Conservation (phyloP, 1,140 invertebrate species). For the Diorhabda sublineata region DNA sequence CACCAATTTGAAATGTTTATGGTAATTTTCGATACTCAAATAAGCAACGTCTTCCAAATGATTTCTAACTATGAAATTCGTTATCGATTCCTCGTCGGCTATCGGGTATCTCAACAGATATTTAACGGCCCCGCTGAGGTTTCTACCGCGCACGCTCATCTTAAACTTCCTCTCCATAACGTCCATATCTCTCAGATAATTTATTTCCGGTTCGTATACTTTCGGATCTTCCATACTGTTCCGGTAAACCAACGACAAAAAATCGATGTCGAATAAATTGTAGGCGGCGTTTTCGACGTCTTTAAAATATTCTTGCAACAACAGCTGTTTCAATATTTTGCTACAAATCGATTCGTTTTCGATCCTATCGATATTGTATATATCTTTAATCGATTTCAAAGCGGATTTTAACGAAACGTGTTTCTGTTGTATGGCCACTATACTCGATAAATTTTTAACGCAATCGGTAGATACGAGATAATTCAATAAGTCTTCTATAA, state of each 20-base stretch:
- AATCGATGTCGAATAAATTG: constrained; percentile 30
- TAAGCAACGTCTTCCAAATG: constrained; percentile 29
- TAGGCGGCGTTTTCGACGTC: constrained; percentile 23
- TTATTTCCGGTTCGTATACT: constrained; percentile 29
- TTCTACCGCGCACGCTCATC: constrained; percentile 24
- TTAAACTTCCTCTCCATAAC: constrained; percentile 24
- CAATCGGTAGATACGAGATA: constrained; percentile 27
- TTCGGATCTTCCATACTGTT: constrained; percentile 29
- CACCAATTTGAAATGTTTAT: constrained; percentile 23
- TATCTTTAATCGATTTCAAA: constrained; percentile 24
- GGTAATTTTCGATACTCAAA: constrained; percentile 5
- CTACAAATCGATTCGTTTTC: constrained; percentile 17
- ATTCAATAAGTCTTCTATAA: constrained; percentile 24
- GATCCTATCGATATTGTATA: constrained; percentile 9
- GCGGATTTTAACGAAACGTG: constrained; percentile 30
- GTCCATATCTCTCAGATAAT: constrained; percentile 18
- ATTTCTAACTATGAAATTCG: constrained; percentile 27
- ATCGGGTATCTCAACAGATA: constrained; percentile 26
- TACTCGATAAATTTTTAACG: constrained; percentile 24
- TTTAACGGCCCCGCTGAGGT: constrained; percentile 23
- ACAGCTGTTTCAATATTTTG: constrained; percentile 19
- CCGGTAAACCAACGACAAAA: constrained; percentile 27
- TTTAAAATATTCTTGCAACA: constrained; percentile 21
- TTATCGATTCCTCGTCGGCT: constrained; percentile 12
- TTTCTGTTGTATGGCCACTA: constrained; percentile 29